Base-by-base conservation (phyloP, 1,140 invertebrate species). In the Lasioglossum albipes region DNA sequence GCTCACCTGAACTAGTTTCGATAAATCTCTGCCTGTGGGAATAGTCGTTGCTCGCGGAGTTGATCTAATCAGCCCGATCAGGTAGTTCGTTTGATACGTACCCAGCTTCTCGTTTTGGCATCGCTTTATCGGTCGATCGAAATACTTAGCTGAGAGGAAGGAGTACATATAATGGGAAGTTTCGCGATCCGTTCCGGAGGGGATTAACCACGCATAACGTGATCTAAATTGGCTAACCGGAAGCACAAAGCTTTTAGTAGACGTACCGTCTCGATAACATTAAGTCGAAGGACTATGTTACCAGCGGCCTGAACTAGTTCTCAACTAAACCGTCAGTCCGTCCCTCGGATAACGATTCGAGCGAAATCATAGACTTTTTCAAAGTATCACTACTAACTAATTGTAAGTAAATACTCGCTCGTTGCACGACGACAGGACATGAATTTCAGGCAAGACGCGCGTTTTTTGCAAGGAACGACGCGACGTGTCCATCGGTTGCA, bases 1-100 rank as follows among this genome's bases (percentile, higher is more conserved):
- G 70, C 62, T 79, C 71, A 79, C 77, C 77, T 79, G 70, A 79
- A 74, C 77, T 36, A 74, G 52, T 67, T 79, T n/a, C n/a, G 27
- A 10, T 18, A 42, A 54, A 7, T 66, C 36, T 49, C 41, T 12
- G 45, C 13, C 52, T 59, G 10, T 18, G 18, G 62, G 52, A 22
- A 31, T 74, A 41, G n/a, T 49, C 57, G 49, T 6, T 27, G 12
- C 27, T 7, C 27, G 10, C 7, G n/a, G 22, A 66, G n/a, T 36
- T 3, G 61, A 74, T 79, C 54, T 59, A 45, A 79, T 74, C 77
- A 41, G 0, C 0, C 2, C 22, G n/a, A 73, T 79, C 42, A 7
- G 52, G 27, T 41, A 57, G 20, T 0, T 13, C 9, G 18, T 41
- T 18, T 9, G 62, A 41, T 16, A n/a, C n/a, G n/a, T n/a, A 36